phyloP scores from a whole-genome alignment of 2,888 invertebrate species.

The Ormyrus labotus region DNA sequence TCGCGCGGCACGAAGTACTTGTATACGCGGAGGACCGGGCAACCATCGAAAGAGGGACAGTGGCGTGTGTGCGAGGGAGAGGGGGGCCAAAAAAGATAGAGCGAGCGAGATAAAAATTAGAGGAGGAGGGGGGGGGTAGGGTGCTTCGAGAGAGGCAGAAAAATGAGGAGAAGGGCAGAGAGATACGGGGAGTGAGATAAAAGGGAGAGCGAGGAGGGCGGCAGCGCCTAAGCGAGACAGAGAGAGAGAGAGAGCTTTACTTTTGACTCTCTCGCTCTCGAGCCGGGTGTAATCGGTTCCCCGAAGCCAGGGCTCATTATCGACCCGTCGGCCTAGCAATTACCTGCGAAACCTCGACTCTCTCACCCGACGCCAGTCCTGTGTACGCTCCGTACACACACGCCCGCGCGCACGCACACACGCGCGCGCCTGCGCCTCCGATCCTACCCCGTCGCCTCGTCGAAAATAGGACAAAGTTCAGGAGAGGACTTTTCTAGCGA shows the following conservation, averaged over 20 bases:
- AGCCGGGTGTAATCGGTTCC: slow-evolving; percentile 76
- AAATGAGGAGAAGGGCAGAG: not conserved
- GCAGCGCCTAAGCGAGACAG: slow-evolving; percentile 5
- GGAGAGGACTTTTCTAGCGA: not conserved
- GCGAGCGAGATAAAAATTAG: slow-evolving; percentile 42
- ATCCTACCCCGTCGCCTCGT: slow-evolving; percentile 31
- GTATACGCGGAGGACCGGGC: not conserved
- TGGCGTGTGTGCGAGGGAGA: slow-evolving; percentile 11
- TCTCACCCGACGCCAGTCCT: slow-evolving; percentile 54
- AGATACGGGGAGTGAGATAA: slow-evolving; percentile 43
- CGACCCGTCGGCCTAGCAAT: slow-evolving; percentile 76
- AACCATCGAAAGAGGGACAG: not conserved
- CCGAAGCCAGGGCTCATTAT: slow-evolving; percentile 76
- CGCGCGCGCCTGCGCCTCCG: not conserved
- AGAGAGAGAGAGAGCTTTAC: slow-evolving; percentile 27
- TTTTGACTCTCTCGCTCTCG: slow-evolving; percentile 62
- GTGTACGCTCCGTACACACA: not conserved
- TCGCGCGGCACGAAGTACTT: not conserved
- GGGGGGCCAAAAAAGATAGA: not conserved
- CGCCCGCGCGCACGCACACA: slow-evolving; percentile 3
- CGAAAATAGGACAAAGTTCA: not conserved
- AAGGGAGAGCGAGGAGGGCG: slow-evolving; percentile 21
- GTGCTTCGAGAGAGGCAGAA: not conserved
- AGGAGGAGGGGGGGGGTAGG: not conserved
- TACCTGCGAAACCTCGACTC: slow-evolving; percentile 70